A percentile compares a stretch with the other conserved stretches of the same genome.
phyloP scores from a whole-genome alignment of 1,140 invertebrate species.

The Epicauta chinensis region DNA sequence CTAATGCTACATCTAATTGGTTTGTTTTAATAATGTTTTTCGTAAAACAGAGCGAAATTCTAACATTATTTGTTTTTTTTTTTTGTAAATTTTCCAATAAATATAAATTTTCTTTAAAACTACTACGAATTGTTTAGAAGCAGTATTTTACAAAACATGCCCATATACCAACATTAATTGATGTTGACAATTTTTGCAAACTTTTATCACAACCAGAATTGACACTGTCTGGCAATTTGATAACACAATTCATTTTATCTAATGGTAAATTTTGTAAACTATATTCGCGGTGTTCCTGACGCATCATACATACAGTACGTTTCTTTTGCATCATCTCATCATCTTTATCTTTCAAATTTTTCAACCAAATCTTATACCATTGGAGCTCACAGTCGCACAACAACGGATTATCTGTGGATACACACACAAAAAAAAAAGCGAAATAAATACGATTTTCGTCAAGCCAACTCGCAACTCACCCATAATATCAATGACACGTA shows the following conservation, averaged over 20 bases:
- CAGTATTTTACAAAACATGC: constrained; percentile 16
- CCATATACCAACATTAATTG: constrained; percentile 14
- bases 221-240: constrained; percentile 47
- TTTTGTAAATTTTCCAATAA: not conserved
- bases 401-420: constrained; percentile 75
- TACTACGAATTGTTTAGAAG: not conserved
- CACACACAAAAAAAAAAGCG: not conserved
- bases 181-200: not conserved
- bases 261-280: constrained; percentile 70
- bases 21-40: too few species aligned
- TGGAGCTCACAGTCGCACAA: constrained; percentile 79
- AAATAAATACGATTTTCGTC: too few species aligned
- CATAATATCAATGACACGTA: constrained; percentile 78
- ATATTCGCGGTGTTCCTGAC: constrained; percentile 70
- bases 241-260: constrained; percentile 71
- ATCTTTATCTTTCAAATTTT: constrained; percentile 65
- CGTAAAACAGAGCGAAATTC: too few species aligned
- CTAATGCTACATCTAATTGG: too few species aligned
- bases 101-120: not conserved
- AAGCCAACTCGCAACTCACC: constrained; percentile 57
- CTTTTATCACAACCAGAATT: not conserved
- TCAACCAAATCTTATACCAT: constrained; percentile 79
- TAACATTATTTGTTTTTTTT: too few species aligned
- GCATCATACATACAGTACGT: constrained; percentile 70
- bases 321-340: constrained; percentile 83